Conservation (phyloP, 2,797 vertebrate genomes). For the Ptychobarbus kaznakovi region DNA sequence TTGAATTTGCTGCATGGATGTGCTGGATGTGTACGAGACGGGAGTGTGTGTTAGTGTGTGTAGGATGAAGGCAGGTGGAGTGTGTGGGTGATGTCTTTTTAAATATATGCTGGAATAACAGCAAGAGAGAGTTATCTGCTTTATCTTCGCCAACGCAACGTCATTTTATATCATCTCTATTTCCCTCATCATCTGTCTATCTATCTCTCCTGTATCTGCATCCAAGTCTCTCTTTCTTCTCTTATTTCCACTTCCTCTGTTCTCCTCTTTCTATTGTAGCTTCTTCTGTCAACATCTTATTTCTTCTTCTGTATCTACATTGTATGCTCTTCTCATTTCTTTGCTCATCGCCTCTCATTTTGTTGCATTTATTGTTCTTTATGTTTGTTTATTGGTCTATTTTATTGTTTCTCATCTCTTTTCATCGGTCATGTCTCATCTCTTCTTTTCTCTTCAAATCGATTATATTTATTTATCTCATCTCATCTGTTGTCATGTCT, state of each 20-base stretch:
- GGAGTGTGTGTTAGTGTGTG: constrained; percentile 11
- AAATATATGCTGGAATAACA: constrained; percentile 46
- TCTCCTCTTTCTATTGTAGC: background rate
- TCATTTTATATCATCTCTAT: constrained; percentile 28
- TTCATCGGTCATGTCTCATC: background rate
- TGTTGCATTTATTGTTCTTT: background rate
- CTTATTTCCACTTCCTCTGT: background rate
- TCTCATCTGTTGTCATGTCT: background rate
- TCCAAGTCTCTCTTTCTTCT: background rate
- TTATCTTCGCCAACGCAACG: constrained; percentile 45
- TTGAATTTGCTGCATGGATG: constrained; percentile 12
- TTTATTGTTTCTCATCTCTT: background rate
- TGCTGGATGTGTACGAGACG: constrained; percentile 11
- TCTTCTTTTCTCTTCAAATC: background rate
- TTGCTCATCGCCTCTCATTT: background rate
- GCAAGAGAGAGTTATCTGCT: constrained; percentile 28
- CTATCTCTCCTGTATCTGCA: background rate
- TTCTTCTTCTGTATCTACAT: background rate
- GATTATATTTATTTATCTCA: background rate
- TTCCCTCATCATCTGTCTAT: constrained; percentile 10
- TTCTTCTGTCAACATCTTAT: background rate
- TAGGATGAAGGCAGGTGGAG: constrained; percentile 50
- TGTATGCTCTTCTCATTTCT: background rate
- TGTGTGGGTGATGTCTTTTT: constrained; percentile 49
- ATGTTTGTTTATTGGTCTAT: too few relatives aligned